phyloP scores from a whole-genome alignment of 2,888 invertebrate genomes.

The Mellilla xanthometata region DNA sequence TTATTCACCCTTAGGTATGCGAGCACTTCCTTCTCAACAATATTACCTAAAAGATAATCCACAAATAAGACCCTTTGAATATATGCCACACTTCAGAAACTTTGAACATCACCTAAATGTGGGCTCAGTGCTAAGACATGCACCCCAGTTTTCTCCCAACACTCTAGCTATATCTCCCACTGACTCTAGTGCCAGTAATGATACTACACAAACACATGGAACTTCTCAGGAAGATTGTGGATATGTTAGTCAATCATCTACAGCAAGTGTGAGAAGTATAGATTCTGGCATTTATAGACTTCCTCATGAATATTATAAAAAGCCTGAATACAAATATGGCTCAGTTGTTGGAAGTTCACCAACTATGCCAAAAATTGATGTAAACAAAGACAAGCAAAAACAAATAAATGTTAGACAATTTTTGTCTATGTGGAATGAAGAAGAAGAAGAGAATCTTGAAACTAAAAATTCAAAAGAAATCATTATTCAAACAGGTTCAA shows the following conservation, averaged over 20 bases:
- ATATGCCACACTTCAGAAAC: slow-evolving; percentile 56
- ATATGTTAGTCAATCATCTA: slow-evolving; percentile 75
- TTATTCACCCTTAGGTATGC: slow-evolving; percentile 57
- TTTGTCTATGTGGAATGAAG: slow-evolving; percentile 80
- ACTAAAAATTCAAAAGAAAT: slow-evolving; percentile 49
- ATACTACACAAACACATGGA: slow-evolving; percentile 57
- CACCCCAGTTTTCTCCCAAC: slow-evolving; percentile 69
- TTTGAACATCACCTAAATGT: slow-evolving; percentile 54
- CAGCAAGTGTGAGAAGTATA: slow-evolving; percentile 67
- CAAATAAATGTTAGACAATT: slow-evolving; percentile 73
- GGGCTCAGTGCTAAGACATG: slow-evolving; percentile 54
- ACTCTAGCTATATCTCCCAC: slow-evolving; percentile 71
- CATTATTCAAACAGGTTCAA: slow-evolving; percentile 38
- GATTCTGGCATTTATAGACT: slow-evolving; percentile 57
- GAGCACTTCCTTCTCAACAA: slow-evolving; percentile 52
- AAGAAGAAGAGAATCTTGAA: slow-evolving; percentile 66
- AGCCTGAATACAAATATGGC: slow-evolving; percentile 58
- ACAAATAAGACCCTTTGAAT: slow-evolving; percentile 59
- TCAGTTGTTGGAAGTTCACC: slow-evolving; percentile 43
- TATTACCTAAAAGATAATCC: slow-evolving; percentile 64
- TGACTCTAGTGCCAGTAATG: slow-evolving; percentile 71
- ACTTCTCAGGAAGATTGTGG: slow-evolving; percentile 72
- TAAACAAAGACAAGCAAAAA: slow-evolving; percentile 56
- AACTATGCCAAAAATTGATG: slow-evolving; percentile 43
- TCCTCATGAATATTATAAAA: slow-evolving; percentile 57